Base-by-base conservation (phyloP, 2,797 vertebrate genomes). In the Corythornis leucogaster region DNA sequence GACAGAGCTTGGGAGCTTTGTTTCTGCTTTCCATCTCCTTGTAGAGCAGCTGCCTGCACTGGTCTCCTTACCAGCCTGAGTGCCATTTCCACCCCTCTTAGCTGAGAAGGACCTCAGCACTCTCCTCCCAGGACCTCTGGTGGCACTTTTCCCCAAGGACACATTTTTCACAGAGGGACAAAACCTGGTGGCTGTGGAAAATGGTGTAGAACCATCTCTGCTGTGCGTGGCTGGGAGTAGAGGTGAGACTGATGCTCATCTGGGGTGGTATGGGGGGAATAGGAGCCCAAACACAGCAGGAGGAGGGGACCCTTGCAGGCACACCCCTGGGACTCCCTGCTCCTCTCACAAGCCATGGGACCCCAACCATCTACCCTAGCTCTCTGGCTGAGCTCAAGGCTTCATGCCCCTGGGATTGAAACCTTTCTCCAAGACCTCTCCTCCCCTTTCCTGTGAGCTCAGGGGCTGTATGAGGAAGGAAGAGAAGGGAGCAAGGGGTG, bases 141-240 rank as follows among this genome's bases (percentile, higher is more conserved):
- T 30, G 54, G 54, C 42, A 21, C 22, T 51, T 61, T 40, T 42
- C 24, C 33, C 38, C 2, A 2, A 59, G 30, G 70, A 68, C 4
- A n/a, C 6, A 2, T 8, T 64, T 74, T 45, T 62, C 6, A 2
- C 4, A 15, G 31, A 85, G 57, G 19, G 19, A 73, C 13, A 66
- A 73, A 86, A 31, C 16, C 26, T 48, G 25, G 17, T 70, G 68
- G 5, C 17, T 31, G 10, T 35, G 46, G 30, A 33, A 38, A 24
- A 8, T 4, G 10, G 21, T 18, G 58, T 58, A 63, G 73, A 54
- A 42, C 20, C 5, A 7, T 71, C 42, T 43, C 28, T 0, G 5
- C 21, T 3, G 0, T 1, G 8, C 0, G 0, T 33, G 31, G 10
- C 31, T 31, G 45, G 64, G 17, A 25, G 42, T 2, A 0, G 55